Base-by-base conservation (phyloP, 2,888 invertebrate genomes). In the Epistrophe eligans region DNA sequence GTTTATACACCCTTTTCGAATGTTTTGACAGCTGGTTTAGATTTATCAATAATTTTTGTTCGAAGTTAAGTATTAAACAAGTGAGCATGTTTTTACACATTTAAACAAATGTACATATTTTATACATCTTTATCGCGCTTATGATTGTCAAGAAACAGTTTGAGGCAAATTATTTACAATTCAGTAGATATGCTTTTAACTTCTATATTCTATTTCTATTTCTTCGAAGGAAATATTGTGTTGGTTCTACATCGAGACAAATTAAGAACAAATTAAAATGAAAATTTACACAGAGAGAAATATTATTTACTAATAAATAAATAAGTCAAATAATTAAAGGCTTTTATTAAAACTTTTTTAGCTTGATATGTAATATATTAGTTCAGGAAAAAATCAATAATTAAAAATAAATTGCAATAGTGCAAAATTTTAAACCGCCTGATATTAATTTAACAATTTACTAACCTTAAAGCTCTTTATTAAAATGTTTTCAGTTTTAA, bases 11-110 rank as follows among this genome's bases (percentile, higher is more conserved):
- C 17, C 9, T 17, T 10, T 52, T 52, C 7, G 13, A 52, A 52
- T 13, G 24, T 52, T 52, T 24, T 24, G 52, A 52, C 52, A 52
- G 24, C 13, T 52, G 24, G 0, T 15, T 24, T 52, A 24, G 13
- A 52, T 52, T 24, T 52, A 11, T 52, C 24, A 52, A 52, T 52
- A 52, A 52, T 52, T 52, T 24, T 52, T 24, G 13, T 52, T 52
- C 6, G 24, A 52, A 24, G 7, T 13, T 52, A 13, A 13, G 52
- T 52, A 11, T 50, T 24, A 19, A 24, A 11, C 50, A 24, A 52
- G 24, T 24, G 50, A 52, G n/a, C n/a, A 52, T 52, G 19, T 19
- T 19, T 52, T 52, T 19, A 13, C 19, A 52, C 24, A 10, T 11
- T 52, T 13, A 13, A 52, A 11, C 24, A n/a, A n/a, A n/a, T n/a